phyloP scores from a whole-genome alignment of 2,797 vertebrate genomes.

The Odontamblyopus rebecca region DNA sequence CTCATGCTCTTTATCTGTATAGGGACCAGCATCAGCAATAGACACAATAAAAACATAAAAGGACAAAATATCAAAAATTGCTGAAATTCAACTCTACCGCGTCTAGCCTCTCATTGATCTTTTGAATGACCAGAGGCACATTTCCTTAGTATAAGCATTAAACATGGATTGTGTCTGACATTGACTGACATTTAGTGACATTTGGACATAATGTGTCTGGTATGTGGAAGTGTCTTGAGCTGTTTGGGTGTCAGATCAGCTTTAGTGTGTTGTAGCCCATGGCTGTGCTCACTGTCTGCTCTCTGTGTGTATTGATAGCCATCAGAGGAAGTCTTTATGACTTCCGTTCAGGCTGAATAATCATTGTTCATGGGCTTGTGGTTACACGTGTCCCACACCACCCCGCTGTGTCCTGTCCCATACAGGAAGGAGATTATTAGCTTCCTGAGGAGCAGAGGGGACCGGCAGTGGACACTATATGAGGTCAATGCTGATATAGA shows the following conservation, averaged over 20 bases:
- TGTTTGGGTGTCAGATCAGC: conserved; percentile 42
- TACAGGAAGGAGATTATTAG: conserved; percentile 71
- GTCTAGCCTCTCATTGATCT: background rate
- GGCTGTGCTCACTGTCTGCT: conserved; percentile 50
- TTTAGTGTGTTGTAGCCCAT: conserved; percentile 27
- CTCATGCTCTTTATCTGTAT: background rate
- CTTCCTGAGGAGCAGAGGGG: conserved; percentile 61
- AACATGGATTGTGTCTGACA: conserved; percentile 21
- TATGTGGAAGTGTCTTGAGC: conserved; percentile 25
- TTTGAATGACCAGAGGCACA: conserved; percentile 3
- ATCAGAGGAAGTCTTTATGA: conserved; percentile 73
- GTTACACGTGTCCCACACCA: conserved; percentile 12
- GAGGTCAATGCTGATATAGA: conserved; percentile 35
- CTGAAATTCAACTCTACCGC: background rate
- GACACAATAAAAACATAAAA: background rate
- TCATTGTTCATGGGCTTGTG: conserved; percentile 46
- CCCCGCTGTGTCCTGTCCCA: conserved; percentile 39
- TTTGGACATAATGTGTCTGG: conserved; percentile 39
- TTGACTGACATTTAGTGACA: conserved; percentile 37
- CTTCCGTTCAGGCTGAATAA: conserved; percentile 77
- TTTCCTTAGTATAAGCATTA: conserved; percentile 15
- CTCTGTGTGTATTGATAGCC: conserved; percentile 49
- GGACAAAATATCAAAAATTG: background rate
- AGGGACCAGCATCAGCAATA: background rate
- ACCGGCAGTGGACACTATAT: conserved; percentile 37